Evolutionary conservation across 2,888 invertebrate species (phyloP).

Genomic region (Frankliniella fusca): DNA sequence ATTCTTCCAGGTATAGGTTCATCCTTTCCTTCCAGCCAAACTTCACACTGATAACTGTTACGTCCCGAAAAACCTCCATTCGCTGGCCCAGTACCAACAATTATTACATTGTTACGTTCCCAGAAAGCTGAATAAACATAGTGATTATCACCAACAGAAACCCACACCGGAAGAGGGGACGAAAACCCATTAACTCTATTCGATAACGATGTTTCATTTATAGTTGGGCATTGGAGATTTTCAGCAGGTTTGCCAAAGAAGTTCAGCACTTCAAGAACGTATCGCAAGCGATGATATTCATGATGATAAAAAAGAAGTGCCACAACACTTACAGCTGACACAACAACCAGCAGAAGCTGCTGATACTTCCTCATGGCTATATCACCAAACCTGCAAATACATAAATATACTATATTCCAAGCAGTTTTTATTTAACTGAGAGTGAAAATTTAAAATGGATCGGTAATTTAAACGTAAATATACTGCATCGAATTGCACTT

Average conservation of each 20-base stretch:
- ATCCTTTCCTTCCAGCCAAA: constrained; percentile 55
- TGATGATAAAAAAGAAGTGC: constrained; percentile 77
- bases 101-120: constrained; percentile 48
- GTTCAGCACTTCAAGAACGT: constrained; percentile 78
- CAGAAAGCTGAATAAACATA: constrained; percentile 66
- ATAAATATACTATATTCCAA: neutral
- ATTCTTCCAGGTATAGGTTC: neutral
- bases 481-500: neutral
- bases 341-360: constrained; percentile 66
- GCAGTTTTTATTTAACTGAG: neutral
- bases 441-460: neutral
- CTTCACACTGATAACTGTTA: constrained; percentile 62
- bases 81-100: constrained; percentile 59
- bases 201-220: constrained; percentile 52
- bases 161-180: constrained; percentile 61
- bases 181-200: constrained; percentile 50
- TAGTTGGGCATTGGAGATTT: constrained; percentile 54
- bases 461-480: neutral
- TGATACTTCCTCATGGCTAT: constrained; percentile 74
- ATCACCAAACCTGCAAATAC: neutral
- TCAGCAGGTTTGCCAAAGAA: constrained; percentile 70
- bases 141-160: constrained; percentile 59
- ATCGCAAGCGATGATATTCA: constrained; percentile 77
- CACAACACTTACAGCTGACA: constrained; percentile 67
- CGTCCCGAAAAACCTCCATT: constrained; percentile 56